A percentile compares a stretch with the other conserved stretches of the same genome.
phyloP scores from a whole-genome alignment of 2,797 vertebrate species.

The Perodicticus potto region DNA sequence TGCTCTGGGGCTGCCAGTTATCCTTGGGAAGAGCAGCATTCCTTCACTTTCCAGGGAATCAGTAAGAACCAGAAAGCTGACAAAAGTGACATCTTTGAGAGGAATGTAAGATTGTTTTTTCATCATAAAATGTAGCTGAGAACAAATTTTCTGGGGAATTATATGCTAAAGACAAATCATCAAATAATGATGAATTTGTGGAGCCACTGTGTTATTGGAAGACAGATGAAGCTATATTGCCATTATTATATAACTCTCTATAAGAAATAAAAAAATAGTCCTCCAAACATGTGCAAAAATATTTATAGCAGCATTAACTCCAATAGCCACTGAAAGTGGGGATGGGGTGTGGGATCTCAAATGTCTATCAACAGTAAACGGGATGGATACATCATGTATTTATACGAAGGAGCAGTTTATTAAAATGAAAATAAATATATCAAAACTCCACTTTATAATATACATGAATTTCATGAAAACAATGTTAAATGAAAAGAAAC shows the following conservation, averaged over 20 bases:
- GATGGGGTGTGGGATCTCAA: background rate
- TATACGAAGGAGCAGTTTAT: background rate
- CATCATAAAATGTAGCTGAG: background rate
- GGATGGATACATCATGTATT: background rate
- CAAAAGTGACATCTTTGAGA: background rate
- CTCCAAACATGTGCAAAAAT: background rate
- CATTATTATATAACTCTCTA: background rate
- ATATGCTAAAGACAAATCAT: constrained; percentile 1
- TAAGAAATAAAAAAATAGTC: background rate
- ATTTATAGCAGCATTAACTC: constrained; percentile 41
- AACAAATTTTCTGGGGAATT: background rate
- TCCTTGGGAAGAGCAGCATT: background rate
- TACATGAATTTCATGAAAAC: background rate
- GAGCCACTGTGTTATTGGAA: background rate
- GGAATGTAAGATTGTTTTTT: background rate
- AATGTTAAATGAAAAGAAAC: background rate
- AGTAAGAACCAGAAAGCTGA: background rate
- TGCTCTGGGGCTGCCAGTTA: background rate
- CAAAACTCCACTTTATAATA: background rate
- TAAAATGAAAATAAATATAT: background rate
- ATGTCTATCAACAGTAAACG: background rate
- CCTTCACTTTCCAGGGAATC: background rate
- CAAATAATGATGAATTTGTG: background rate
- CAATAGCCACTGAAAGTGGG: background rate
- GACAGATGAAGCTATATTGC: background rate